Percentiles rank a stretch among this genome's conserved stretches.
phyloP scores from a whole-genome alignment of 1,140 invertebrate genomes.

The Drosophila carrolli region DNA sequence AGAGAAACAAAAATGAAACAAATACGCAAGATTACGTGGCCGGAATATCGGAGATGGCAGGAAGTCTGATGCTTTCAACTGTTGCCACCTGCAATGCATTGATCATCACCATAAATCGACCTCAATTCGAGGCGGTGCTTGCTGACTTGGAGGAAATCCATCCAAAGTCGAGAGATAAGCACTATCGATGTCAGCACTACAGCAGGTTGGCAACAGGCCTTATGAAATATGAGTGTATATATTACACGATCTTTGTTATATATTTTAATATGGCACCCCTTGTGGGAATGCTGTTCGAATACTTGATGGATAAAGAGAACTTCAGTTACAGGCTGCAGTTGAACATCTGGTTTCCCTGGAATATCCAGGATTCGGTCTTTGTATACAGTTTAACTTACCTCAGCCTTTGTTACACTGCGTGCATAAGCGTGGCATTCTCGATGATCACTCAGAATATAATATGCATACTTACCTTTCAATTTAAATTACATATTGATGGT shows the following conservation, averaged over 20 bases:
- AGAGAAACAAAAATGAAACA: neutral
- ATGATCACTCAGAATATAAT: conserved; percentile 59
- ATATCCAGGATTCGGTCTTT: conserved; percentile 1
- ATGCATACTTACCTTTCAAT: conserved; percentile 62
- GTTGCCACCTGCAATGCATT: conserved; percentile 51
- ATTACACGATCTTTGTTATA: conserved; percentile 29
- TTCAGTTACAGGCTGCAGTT: conserved; percentile 56
- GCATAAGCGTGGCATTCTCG: conserved; percentile 54
- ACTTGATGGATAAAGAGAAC: conserved; percentile 6
- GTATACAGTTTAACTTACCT: conserved; percentile 38
- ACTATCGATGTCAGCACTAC: conserved; percentile 46
- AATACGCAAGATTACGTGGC: conserved; percentile 18
- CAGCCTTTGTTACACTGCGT: conserved; percentile 37
- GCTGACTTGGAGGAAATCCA: conserved; percentile 44
- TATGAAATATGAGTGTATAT: conserved; percentile 48
- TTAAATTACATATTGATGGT: conserved; percentile 68
- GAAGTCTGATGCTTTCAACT: conserved; percentile 45
- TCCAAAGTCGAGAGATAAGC: neutral
- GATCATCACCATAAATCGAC: conserved; percentile 35
- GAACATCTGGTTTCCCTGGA: conserved; percentile 76
- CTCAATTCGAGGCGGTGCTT: conserved; percentile 35
- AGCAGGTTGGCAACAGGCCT: conserved; percentile 24
- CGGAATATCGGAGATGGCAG: conserved; percentile 49
- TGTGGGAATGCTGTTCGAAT: neutral
- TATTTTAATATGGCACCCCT: conserved; percentile 6